These are phyloP conservation scores for Zaprionus gabonicus DNA, from an alignment of 1,140 invertebrate species.

Conservation along the genomic window DNA sequence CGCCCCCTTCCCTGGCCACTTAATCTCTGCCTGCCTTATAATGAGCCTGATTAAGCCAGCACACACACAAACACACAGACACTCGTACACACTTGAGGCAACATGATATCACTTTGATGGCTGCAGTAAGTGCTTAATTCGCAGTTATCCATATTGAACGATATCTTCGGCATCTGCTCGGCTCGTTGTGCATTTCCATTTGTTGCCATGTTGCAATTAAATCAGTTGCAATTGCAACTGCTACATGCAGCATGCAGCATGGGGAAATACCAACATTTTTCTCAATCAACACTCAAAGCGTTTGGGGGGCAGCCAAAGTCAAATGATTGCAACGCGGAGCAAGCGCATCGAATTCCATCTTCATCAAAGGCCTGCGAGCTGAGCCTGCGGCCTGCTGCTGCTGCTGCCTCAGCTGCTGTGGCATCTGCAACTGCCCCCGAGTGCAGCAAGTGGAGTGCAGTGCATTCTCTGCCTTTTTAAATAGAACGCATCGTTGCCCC, in stretches of 20 bases:
- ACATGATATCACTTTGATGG: constrained; percentile 11
- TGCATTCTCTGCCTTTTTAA: constrained; percentile 41
- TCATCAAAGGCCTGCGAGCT: constrained; percentile 65
- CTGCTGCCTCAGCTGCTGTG: constrained; percentile 21
- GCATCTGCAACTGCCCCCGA: constrained; percentile 52
- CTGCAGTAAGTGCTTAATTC: constrained; percentile 27
- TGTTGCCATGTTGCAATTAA: constrained; percentile 49
- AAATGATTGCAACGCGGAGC: constrained; percentile 66
- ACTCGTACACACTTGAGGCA: too few species aligned
- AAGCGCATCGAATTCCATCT: constrained; percentile 63
- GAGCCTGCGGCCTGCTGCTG: constrained; percentile 1
- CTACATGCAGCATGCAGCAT: constrained; percentile 14
- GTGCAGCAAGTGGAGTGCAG: constrained; percentile 38
- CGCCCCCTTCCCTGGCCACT: not conserved
- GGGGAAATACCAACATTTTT: constrained; percentile 58
- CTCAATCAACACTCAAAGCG: constrained; percentile 68
- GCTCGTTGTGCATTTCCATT: constrained; percentile 58
- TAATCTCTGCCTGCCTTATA: constrained; percentile 10
- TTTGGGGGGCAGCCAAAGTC: constrained; percentile 61
- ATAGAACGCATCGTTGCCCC: constrained; percentile 34
- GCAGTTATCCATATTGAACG: not conserved
- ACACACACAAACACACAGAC: not conserved
- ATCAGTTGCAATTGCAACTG: constrained; percentile 43
- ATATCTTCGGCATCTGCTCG: constrained; percentile 1
- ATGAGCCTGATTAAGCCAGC: constrained; percentile 43